Evolutionary conservation across 1,140 invertebrate species (phyloP).

Genomic region (Aleiodes sp.): DNA sequence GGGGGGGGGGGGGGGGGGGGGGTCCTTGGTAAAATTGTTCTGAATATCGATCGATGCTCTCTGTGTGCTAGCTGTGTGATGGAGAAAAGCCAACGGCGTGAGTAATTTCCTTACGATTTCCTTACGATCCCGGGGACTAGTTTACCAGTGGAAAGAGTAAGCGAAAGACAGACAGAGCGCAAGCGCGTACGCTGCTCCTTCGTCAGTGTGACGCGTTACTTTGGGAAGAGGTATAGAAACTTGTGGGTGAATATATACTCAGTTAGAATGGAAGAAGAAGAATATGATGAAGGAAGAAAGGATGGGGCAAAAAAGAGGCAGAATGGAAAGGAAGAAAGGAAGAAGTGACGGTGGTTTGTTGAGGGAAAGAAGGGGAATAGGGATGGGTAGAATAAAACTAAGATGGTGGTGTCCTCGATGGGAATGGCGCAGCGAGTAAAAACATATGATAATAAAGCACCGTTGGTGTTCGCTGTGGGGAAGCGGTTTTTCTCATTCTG

Average conservation of each 20-base stretch:
- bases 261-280: slow-evolving; percentile 18
- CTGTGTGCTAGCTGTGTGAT: slow-evolving; percentile 10
- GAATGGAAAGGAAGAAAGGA: slow-evolving; percentile 17
- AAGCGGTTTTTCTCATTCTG: slow-evolving; percentile 7
- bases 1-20: background rate
- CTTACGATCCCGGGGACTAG: slow-evolving; percentile 25
- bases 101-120: slow-evolving; percentile 35
- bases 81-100: slow-evolving; percentile 19
- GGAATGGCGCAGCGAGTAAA: slow-evolving; percentile 49
- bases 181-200: background rate
- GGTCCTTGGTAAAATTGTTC: background rate
- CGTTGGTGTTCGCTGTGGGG: slow-evolving; percentile 33
- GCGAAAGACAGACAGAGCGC: background rate
- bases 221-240: background rate
- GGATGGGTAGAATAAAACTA: slow-evolving; percentile 33
- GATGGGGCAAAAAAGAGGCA: slow-evolving; percentile 1
- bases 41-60: slow-evolving; percentile 16
- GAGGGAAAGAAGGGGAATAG: slow-evolving; percentile 13
- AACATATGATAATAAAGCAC: slow-evolving; percentile 60
- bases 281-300: slow-evolving; percentile 8
- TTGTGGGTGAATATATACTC: slow-evolving; percentile 13
- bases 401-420: slow-evolving; percentile 40
- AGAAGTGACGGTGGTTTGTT: too few relatives aligned
- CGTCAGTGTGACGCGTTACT: background rate
- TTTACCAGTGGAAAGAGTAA: slow-evolving; percentile 16